A percentile compares a stretch with the other conserved stretches of the same genome.
Evolutionary conservation across 2,113 vertebrate genomes (phyloP).

Genomic region (Hiodon tergisus): DNA sequence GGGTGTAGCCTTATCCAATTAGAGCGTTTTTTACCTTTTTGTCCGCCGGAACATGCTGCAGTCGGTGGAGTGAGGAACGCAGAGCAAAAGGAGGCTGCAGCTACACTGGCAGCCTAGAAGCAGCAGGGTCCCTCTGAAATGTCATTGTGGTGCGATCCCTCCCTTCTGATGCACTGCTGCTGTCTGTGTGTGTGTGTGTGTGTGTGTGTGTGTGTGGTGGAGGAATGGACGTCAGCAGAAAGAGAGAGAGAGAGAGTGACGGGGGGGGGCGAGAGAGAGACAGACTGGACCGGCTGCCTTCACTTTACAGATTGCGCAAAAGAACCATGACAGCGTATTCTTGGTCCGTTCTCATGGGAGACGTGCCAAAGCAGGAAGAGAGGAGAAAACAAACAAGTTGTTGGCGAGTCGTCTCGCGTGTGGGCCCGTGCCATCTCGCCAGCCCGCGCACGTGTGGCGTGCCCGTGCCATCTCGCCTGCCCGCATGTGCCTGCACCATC

Average conservation of each 20-base stretch:
- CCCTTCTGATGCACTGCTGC: not conserved
- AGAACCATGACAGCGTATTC: constrained; percentile 35
- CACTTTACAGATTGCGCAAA: constrained; percentile 23
- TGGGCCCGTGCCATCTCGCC: too few species aligned
- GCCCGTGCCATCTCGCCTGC: too few species aligned
- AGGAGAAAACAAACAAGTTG: too few species aligned
- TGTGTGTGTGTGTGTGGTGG: not conserved
- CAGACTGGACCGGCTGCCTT: constrained; percentile 2
- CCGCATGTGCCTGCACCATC: too few species aligned
- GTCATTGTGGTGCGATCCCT: constrained; percentile 7
- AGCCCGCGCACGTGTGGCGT: too few species aligned
- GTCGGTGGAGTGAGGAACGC: constrained; percentile 12
- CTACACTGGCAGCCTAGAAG: constrained; percentile 6
- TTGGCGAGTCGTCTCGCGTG: too few species aligned
- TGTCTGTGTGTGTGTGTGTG: not conserved
- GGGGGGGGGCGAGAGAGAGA: not conserved
- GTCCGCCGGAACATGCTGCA: constrained; percentile 33
- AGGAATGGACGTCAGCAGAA: not conserved
- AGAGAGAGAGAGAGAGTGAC: not conserved
- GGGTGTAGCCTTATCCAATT: not conserved
- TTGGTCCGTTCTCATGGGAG: constrained; percentile 38
- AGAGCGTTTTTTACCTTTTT: constrained; percentile 25
- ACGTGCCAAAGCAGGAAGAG: constrained; percentile 16
- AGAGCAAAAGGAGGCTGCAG: constrained; percentile 18
- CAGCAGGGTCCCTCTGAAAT: constrained; percentile 10